phyloP scores from a whole-genome alignment of 2,888 invertebrate genomes.

The Argyresthia goedartella region DNA sequence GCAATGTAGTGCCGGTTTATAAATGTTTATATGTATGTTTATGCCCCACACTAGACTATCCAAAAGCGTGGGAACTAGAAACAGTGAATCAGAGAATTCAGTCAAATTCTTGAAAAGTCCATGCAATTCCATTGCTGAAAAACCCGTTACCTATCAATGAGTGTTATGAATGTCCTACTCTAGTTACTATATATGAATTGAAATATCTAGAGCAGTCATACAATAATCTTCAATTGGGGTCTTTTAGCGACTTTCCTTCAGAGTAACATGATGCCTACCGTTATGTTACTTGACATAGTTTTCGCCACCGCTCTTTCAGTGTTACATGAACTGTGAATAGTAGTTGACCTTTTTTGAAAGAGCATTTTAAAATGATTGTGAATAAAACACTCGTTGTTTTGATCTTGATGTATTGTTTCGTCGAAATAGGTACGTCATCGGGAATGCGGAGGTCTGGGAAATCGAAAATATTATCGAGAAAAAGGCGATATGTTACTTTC shows the following conservation, averaged over 20 bases:
- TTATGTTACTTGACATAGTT: constrained; percentile 1
- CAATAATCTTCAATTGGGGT: not conserved
- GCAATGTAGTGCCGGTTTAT: too few relatives aligned
- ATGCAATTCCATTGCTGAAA: too few relatives aligned
- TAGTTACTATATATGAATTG: too few relatives aligned
- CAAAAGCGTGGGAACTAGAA: too few relatives aligned
- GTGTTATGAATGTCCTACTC: too few relatives aligned
- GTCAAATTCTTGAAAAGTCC: too few relatives aligned
- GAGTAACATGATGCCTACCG: not conserved
- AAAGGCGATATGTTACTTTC: constrained; percentile 76
- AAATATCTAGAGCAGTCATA: not conserved
- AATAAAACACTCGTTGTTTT: constrained; percentile 1
- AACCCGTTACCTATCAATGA: too few relatives aligned
- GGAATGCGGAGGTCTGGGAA: constrained; percentile 11
- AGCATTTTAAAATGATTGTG: not conserved
- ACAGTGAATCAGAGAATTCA: too few relatives aligned
- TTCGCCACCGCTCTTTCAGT: not conserved
- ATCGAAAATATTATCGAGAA: constrained; percentile 61
- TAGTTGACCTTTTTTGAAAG: not conserved
- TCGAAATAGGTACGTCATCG: constrained; percentile 13
- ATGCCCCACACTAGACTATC: too few relatives aligned
- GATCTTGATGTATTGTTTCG: constrained; percentile 11
- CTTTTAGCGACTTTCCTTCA: not conserved
- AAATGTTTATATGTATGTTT: too few relatives aligned
- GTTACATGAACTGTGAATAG: too few relatives aligned